Evolutionary conservation across 37 sponge, comb jelly and placozoan genomes (phyloP), one percentile per base, ranked within the genome.

Genomic region (Agelas oroides): DNA sequence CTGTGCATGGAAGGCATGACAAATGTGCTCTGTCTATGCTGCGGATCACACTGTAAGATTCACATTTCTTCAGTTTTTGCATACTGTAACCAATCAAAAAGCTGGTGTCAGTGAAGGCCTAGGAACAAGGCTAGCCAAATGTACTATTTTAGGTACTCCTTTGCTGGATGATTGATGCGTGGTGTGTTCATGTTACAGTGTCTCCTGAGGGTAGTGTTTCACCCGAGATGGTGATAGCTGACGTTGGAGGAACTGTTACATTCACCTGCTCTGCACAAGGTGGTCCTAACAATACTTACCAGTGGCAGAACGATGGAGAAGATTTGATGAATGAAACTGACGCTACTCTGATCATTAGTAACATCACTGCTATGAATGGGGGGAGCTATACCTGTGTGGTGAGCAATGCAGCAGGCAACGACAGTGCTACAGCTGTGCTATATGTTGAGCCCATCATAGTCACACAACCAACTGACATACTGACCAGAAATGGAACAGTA

Each of bases 351-450:
- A 34, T 13, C 5, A 38, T 84, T 32, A 40, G 28, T 35, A 20
- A 54, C 12, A 64, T 78, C 14, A 78, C 21, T 89, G 90, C 91
- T 41, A 32, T 61, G 41, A 66, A 70, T 77, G 90, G 91, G n/a
- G 94, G 91, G 31, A 69, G 30, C 33, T 93, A 93, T 61, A 82
- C 37, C 30, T 93, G 94, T 74, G 55, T 75, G 25, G 91, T 77
- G n/a, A 62, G 61, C 37, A 93, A 93, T 82, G 74, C 39, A 74
- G 83, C 83, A 32, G 89, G 83, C 28, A 80, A 37, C 37, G 89
- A 52, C 40, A 34, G 53, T 70, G 59, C 75, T 57, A 69, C 31
- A 23, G 55, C 53, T n/a, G 74, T 68, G 0, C 53, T 88, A 24
- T 76, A 75, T 40, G 63, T 88, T 33, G 8, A 21, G 2, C 89